phyloP scores from a whole-genome alignment of 2,797 vertebrate species.

The Lithobates pipiens region DNA sequence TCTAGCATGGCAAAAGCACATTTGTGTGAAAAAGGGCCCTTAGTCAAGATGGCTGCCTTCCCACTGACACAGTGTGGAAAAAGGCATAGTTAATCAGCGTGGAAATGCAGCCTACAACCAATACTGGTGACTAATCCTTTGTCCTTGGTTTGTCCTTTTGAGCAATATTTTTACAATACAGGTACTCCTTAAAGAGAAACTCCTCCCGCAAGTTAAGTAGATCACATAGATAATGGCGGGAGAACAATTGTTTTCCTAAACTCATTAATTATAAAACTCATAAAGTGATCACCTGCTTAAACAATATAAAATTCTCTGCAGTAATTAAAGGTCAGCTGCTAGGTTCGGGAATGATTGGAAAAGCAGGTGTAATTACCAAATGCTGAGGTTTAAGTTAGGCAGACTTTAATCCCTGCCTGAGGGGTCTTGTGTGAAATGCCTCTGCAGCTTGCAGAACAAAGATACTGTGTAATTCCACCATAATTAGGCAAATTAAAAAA shows the following conservation, averaged over 20 bases:
- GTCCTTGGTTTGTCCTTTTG: too few species aligned
- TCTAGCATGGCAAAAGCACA: too few species aligned
- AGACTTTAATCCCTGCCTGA: constrained; percentile 4
- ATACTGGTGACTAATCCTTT: too few species aligned
- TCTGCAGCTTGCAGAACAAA: not conserved
- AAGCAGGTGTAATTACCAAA: constrained; percentile 20
- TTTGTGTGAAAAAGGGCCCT: too few species aligned
- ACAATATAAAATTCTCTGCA: not conserved
- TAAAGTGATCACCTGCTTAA: not conserved
- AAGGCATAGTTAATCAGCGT: too few species aligned
- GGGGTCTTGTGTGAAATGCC: not conserved
- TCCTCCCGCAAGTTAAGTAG: not conserved
- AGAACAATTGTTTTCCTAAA: not conserved
- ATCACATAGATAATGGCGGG: not conserved
- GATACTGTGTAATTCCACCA: constrained; percentile 23
- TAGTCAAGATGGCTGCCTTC: too few species aligned
- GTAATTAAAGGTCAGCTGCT: not conserved
- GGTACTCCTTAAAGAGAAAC: not conserved
- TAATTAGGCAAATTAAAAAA: constrained; percentile 19
- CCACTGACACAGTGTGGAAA: too few species aligned
- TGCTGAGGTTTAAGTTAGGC: constrained; percentile 3
- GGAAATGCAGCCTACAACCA: too few species aligned
- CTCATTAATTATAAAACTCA: not conserved
- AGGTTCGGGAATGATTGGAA: not conserved
- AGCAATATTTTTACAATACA: not conserved